Percentiles rank a stretch among this genome's conserved stretches.
Conservation (phyloP, 2,888 invertebrate genomes). For the Epiperipatus broadwayi region DNA sequence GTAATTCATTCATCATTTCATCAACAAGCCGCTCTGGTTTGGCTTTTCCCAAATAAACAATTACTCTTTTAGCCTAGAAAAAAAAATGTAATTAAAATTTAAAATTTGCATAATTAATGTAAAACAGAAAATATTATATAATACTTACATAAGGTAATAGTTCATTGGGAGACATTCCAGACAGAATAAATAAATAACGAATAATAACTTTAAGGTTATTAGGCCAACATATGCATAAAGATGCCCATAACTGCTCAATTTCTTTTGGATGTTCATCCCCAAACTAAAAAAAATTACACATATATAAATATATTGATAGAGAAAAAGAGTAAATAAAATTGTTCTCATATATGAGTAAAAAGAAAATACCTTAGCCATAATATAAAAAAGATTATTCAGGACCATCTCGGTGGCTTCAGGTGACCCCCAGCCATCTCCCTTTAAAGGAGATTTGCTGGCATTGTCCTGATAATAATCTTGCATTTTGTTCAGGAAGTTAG, state of each 20-base stretch:
- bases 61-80: constrained; percentile 74
- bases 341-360: constrained; percentile 15
- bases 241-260: constrained; percentile 88
- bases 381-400: constrained; percentile 91
- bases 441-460: constrained; percentile 39
- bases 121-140: background rate
- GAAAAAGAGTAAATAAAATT: constrained; percentile 6
- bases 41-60: constrained; percentile 73
- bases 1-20: constrained; percentile 90
- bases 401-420: constrained; percentile 99
- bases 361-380: constrained; percentile 66
- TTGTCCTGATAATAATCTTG: constrained; percentile 38
- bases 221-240: constrained; percentile 84
- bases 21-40: constrained; percentile 79
- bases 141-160: constrained; percentile 59
- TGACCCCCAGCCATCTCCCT: constrained; percentile 89
- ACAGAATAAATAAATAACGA: constrained; percentile 82
- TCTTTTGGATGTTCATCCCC: constrained; percentile 88
- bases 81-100: too few species aligned
- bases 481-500: constrained; percentile 24
- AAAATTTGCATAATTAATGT: background rate
- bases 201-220: constrained; percentile 92
- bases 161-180: constrained; percentile 90
- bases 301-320: background rate
- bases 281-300: constrained; percentile 40